Percentiles rank a stretch among this genome's conserved stretches.
Evolutionary conservation across 1,140 invertebrate species (phyloP).

Genomic region (Conopomorpha cramerella): DNA sequence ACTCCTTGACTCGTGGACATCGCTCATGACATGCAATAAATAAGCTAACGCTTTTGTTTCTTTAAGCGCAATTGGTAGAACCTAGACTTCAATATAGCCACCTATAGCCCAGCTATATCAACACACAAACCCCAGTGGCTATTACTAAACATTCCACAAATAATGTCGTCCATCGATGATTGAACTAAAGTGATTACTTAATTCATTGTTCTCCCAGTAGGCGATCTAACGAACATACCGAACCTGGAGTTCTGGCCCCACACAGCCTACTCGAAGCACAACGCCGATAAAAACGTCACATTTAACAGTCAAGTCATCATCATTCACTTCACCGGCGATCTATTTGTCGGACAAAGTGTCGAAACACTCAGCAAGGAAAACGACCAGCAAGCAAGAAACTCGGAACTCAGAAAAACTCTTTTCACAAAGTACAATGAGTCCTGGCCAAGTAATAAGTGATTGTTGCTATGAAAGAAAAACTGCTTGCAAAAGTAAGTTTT

Average conservation of each 20-base stretch:
- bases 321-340: conserved; percentile 46
- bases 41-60: too few relatives aligned
- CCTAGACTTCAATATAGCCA: too few relatives aligned
- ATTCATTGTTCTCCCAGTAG: conserved; percentile 15
- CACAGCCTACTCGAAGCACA: conserved; percentile 27
- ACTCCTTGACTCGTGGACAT: too few relatives aligned
- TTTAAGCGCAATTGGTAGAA: too few relatives aligned
- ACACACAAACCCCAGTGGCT: too few relatives aligned
- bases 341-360: conserved; percentile 50
- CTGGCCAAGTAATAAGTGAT: conserved; percentile 45
- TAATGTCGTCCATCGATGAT: too few relatives aligned
- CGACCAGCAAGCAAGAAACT: conserved; percentile 48
- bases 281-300: conserved; percentile 40
- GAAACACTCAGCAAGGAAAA: conserved; percentile 50
- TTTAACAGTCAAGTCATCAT: conserved; percentile 52
- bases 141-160: too few relatives aligned
- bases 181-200: too few relatives aligned
- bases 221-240: conserved; percentile 19
- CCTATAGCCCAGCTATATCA: too few relatives aligned
- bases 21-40: too few relatives aligned
- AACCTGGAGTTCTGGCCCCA: conserved; percentile 28
- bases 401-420: conserved; percentile 47
- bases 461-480: too few relatives aligned
- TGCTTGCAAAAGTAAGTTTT: too few relatives aligned
- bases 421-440: conserved; percentile 50